Base-by-base conservation (phyloP, 2,888 invertebrate genomes). In the Volucella zonaria region DNA sequence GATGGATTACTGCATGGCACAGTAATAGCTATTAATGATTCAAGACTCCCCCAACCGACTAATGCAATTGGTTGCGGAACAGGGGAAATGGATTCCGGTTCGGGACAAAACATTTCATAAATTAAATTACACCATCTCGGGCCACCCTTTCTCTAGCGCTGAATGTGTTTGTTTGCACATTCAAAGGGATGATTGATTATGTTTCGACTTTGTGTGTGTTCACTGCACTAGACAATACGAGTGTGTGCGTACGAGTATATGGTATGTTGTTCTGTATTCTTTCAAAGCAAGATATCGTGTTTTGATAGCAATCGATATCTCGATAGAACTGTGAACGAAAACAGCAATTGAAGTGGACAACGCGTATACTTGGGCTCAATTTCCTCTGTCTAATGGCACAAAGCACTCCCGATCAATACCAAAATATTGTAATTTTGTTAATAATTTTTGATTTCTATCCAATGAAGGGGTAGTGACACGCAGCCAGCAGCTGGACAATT, bases 381-480 rank as follows among this genome's bases (percentile, higher is more conserved):
- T 56, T 15, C 11, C 52, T 52, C 23, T 1, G 8, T 49, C 58
- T 64, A 67, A 56, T 58, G 58, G 42, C 45, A n/a, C 47, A n/a
- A 42, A 38, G 18, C 47, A 12, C 38, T 42, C 51, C 11, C 51
- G 31, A 62, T 70, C 70, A 77, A 70, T 77, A 77, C 31, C 8
- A 9, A 14, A 56, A 8, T 18, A 18, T 18, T 1, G 1, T 51
- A 18, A 18, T n/a, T 51, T 51, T 51, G 31, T 31, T 31, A 4
- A 31, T 31, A 31, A 31, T 31, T 31, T 31, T 31, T 14, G 8
- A 18, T 52, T 52, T 15, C 11, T 14, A 8, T 51, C 10, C 54
- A 54, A 54, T 56, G 9, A 56, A 6, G 23, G 38, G 10, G 31
- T 31, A 31, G 4, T 31, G 6, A 31, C 23, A 31, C 31, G 31